These are phyloP conservation scores for Tillus elongatus DNA, from an alignment of 2,888 invertebrate species.

Conservation along the genomic window DNA sequence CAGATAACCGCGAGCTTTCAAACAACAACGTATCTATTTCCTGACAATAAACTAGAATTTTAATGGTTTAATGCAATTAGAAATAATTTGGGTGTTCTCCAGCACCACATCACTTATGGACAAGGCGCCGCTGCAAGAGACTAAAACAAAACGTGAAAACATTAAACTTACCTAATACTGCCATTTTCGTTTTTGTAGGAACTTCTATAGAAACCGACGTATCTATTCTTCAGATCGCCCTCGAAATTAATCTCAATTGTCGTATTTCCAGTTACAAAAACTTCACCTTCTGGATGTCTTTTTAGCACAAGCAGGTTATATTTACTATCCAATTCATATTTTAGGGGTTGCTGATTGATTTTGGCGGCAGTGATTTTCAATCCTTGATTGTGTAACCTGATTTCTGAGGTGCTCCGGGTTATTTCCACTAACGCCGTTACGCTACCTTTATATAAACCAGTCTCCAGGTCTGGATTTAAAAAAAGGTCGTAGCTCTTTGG, in stretches of 20 bases:
- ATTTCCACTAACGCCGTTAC: constrained; percentile 46
- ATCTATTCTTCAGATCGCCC: constrained; percentile 56
- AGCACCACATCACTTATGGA: too few relatives aligned
- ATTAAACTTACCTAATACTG: constrained; percentile 42
- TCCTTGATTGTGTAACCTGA: constrained; percentile 54
- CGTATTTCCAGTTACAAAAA: too few relatives aligned
- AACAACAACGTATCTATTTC: too few relatives aligned
- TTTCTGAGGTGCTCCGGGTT: constrained; percentile 38
- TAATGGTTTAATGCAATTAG: too few relatives aligned
- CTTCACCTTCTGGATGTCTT: constrained; percentile 19
- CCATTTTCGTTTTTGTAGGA: constrained; percentile 44
- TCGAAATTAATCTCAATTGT: constrained; percentile 51
- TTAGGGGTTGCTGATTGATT: constrained; percentile 26
- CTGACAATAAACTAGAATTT: too few relatives aligned
- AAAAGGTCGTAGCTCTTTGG: constrained; percentile 61
- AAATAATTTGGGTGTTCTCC: too few relatives aligned
- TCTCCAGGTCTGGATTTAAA: constrained; percentile 54
- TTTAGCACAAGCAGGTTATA: constrained; percentile 31
- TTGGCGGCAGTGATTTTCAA: constrained; percentile 45
- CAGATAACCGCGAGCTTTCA: too few relatives aligned
- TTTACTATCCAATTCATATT: constrained; percentile 22
- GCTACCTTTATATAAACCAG: constrained; percentile 48
- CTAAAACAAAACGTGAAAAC: too few relatives aligned
- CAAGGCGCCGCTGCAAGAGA: too few relatives aligned
- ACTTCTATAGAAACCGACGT: constrained; percentile 67